Evolutionary conservation across 2,888 invertebrate species (phyloP), one percentile per base, ranked within the genome.

Genomic region (Fragum sueziense): DNA sequence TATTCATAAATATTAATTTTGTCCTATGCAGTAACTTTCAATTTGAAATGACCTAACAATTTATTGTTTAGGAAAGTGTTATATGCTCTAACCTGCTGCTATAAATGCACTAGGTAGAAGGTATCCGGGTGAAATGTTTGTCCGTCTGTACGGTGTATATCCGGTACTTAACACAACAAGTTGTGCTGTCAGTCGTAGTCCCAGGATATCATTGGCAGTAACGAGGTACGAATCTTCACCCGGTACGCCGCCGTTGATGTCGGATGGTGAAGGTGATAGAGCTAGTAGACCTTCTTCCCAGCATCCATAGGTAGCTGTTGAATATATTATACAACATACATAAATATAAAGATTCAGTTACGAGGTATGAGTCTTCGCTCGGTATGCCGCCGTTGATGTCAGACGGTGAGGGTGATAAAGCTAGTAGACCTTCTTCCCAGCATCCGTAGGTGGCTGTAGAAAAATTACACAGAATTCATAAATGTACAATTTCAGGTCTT

Each of bases 101-200:
- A 91, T 71, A 74, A 91, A 90, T 33, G 89, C 87, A 79, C 87
- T 84, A 0, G 91, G 87, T 27, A 91, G 84, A 2, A 78, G 82
- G 72, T 85, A 86, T 11, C 84, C 80, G 20, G 80, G 34, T 17
- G 76, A 71, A 31, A 88, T 79, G 0, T 73, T 70, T 7, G 87
- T 80, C 37, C 74, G 69, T 31, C 87, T 76, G 71, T 85, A 79
- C 1, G 89, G 80, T 29, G 85, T 86, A 84, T 89, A 90, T 6
- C 91, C 91, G 20, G 86, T 79, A 79, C 89, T 91, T 22, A 92
- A 82, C 1, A 91, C 91, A 2, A 92, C 91, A 34, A 92, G 88
- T 77, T 91, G 89, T 25, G 92, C 91, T 4, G 70, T 82, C 65
- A 91, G 78, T 67, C 86, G 85, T 68, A 89, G 70, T n/a, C 85